Percentiles rank a stretch among this genome's conserved stretches.
Evolutionary conservation across 64 coral and sea anemone species (phyloP).

Genomic region (Acropora tenuis): DNA sequence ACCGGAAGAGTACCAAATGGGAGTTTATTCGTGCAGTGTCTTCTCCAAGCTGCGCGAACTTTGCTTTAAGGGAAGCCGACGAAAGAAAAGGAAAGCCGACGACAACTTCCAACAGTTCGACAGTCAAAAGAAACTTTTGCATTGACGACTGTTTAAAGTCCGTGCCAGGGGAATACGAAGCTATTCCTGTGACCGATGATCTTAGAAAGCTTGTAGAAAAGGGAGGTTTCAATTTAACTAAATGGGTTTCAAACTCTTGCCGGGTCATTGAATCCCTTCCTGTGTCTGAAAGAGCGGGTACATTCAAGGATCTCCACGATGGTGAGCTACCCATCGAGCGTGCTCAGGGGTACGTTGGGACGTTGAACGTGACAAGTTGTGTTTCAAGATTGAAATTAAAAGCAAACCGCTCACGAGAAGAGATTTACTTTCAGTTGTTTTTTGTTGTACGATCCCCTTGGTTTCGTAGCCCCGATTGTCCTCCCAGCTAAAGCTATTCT

Average conservation of each 20-base stretch:
- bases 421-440: slow-evolving; percentile 6
- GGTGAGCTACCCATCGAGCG: slow-evolving; percentile 18
- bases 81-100: neutral
- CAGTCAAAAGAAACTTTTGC: neutral
- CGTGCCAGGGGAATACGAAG: neutral
- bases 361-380: neutral
- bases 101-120: neutral
- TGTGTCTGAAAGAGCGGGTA: neutral
- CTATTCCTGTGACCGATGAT: neutral
- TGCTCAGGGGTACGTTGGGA: slow-evolving; percentile 20
- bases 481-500: slow-evolving; percentile 17
- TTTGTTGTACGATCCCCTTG: neutral
- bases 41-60: neutral
- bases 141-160: neutral
- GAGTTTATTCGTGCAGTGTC: neutral
- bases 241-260: slow-evolving; percentile 22
- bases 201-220: neutral
- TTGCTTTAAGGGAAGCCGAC: neutral
- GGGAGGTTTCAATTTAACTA: slow-evolving; percentile 38
- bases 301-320: neutral
- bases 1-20: neutral
- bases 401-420: slow-evolving; percentile 32
- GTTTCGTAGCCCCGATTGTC: too few species aligned
- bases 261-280: neutral
- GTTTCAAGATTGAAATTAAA: neutral